Evolutionary conservation across 1,140 invertebrate species (phyloP).

Genomic region (Drosophila bipectinata): DNA sequence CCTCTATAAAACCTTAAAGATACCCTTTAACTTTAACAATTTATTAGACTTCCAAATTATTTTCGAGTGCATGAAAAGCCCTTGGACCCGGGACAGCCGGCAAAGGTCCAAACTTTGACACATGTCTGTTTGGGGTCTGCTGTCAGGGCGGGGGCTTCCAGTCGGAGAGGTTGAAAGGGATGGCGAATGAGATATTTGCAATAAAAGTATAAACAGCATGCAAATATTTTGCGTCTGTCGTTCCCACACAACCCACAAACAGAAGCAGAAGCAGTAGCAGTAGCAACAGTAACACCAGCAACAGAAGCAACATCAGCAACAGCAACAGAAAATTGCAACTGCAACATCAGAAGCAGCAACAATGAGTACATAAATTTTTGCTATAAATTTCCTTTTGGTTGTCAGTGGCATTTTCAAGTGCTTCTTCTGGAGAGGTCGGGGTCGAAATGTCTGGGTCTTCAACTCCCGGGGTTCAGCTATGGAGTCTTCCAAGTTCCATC

Average conservation of each 20-base stretch:
- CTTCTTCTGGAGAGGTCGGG: constrained; percentile 35
- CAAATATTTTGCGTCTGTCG: constrained; percentile 65
- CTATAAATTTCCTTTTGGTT: constrained; percentile 80
- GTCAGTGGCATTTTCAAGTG: constrained; percentile 80
- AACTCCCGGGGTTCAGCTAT: neutral
- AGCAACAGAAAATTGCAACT: constrained; percentile 39
- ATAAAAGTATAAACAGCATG: constrained; percentile 78
- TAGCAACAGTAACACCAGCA: constrained; percentile 36
- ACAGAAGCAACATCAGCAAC: constrained; percentile 8
- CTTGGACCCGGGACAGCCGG: constrained; percentile 24
- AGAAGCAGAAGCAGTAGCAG: constrained; percentile 25
- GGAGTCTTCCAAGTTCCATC: neutral
- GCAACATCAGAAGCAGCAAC: constrained; percentile 41
- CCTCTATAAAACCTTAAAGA: too few species aligned
- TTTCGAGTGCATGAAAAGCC: constrained; percentile 59
- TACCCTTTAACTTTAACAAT: neutral
- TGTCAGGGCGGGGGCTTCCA: constrained; percentile 7
- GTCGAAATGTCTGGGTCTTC: constrained; percentile 42
- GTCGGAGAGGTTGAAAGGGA: neutral
- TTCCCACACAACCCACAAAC: constrained; percentile 41
- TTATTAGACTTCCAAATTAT: neutral
- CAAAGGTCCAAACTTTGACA: constrained; percentile 48
- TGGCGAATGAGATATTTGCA: constrained; percentile 68
- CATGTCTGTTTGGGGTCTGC: constrained; percentile 31
- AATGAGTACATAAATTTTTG: constrained; percentile 74